Conservation (phyloP, 2,797 vertebrate genomes). For the Mus caroli region DNA sequence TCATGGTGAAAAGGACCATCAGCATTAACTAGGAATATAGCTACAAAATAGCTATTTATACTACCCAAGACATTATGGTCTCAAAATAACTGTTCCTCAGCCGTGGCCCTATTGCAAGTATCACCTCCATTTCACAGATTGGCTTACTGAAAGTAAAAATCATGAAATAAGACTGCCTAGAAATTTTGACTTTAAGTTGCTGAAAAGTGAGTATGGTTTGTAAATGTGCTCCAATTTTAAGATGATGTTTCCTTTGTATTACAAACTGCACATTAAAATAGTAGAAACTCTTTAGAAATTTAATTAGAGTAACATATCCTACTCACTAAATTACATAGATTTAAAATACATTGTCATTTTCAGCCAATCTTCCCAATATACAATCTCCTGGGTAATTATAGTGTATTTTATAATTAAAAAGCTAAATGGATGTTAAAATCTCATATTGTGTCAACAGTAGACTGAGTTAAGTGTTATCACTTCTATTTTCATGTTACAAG, state of each 20-base stretch:
- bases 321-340: constrained; percentile 74
- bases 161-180: neutral
- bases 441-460: constrained; percentile 69
- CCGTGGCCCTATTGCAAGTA: neutral
- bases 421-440: constrained; percentile 84
- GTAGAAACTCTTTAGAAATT: constrained; percentile 78
- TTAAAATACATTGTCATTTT: constrained; percentile 79
- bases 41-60: neutral
- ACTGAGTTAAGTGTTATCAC: constrained; percentile 39
- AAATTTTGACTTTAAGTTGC: constrained; percentile 2
- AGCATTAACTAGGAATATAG: neutral
- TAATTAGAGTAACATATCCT: constrained; percentile 74
- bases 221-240: constrained; percentile 40
- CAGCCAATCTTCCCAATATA: constrained; percentile 66
- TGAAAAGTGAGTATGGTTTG: neutral
- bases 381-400: constrained; percentile 75
- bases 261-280: constrained; percentile 63
- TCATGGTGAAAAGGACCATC: constrained; percentile 39
- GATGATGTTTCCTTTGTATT: constrained; percentile 50
- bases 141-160: neutral
- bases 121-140: neutral
- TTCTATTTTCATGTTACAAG: constrained; percentile 40
- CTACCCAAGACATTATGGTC: neutral
- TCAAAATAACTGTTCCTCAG: neutral
- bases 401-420: constrained; percentile 82